Conservation (phyloP, 2,888 invertebrate species). For the Nymphalis urticae region DNA sequence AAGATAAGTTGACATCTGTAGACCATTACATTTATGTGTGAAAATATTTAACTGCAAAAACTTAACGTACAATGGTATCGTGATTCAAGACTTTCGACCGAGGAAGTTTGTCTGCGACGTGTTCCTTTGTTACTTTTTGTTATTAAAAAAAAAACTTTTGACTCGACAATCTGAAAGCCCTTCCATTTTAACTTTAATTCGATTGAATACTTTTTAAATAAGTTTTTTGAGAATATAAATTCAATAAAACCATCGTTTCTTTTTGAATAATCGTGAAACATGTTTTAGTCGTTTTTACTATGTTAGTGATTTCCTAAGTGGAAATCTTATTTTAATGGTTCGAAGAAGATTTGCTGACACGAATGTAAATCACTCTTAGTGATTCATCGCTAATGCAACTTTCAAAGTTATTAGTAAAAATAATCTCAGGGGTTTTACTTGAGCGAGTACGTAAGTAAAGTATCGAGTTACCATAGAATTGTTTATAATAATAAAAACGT, state of each 20-base stretch:
- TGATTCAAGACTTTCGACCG: slow-evolving; percentile 5
- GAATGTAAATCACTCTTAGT: no score
- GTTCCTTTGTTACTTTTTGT: slow-evolving; percentile 22
- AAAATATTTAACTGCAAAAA: background rate
- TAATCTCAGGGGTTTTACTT: no score
- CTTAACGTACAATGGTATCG: background rate
- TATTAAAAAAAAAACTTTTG: slow-evolving; percentile 11
- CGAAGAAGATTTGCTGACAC: no score
- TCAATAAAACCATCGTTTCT: background rate
- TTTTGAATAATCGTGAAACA: background rate
- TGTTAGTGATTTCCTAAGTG: no score
- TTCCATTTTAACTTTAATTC: background rate
- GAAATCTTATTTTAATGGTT: no score
- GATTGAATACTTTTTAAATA: background rate
- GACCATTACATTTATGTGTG: background rate
- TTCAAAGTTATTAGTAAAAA: no score
- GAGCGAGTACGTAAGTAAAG: no score
- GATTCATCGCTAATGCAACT: no score
- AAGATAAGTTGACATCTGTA: no score
- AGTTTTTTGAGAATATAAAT: background rate
- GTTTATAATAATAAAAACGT: no score
- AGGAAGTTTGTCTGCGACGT: background rate
- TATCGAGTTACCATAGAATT: no score
- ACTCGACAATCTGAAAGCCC: slow-evolving; percentile 26
- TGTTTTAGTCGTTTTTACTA: no score